Percentiles rank a stretch among this genome's conserved stretches.
Conservation (phyloP, 2,888 invertebrate species). For the Platycheirus rosarum region DNA sequence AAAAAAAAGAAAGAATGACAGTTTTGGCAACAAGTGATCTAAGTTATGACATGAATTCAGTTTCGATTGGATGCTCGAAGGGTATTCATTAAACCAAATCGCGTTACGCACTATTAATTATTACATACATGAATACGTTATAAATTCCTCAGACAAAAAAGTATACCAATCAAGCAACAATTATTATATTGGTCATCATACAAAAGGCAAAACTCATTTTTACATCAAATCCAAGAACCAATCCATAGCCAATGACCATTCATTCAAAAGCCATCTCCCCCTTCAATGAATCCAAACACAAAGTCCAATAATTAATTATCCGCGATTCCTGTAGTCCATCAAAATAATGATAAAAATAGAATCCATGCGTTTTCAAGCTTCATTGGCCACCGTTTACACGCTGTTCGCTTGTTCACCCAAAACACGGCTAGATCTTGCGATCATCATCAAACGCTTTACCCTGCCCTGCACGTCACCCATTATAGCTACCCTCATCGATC, state of each 20-base stretch:
- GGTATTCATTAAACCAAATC: conserved; percentile 39
- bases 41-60: conserved; percentile 22
- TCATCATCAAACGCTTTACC: conserved; percentile 27
- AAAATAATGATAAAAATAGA: conserved; percentile 60
- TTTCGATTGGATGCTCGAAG: conserved; percentile 5
- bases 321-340: conserved; percentile 73
- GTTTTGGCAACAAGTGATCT: conserved; percentile 50
- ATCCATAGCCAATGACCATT: conserved; percentile 32
- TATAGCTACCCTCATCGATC: background rate
- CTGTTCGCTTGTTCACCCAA: conserved; percentile 55
- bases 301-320: conserved; percentile 71
- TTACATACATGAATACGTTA: background rate
- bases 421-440: conserved; percentile 39
- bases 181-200: conserved; percentile 26
- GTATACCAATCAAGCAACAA: conserved; percentile 41
- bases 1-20: too few relatives aligned
- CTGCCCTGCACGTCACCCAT: too few relatives aligned
- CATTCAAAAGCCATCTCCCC: conserved; percentile 33
- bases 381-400: conserved; percentile 49
- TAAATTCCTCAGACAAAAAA: conserved; percentile 10
- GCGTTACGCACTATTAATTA: conserved; percentile 58
- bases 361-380: conserved; percentile 69
- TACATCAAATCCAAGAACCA: background rate
- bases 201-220: background rate
- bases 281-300: conserved; percentile 43